Conservation (phyloP, 1,140 invertebrate genomes). For the Drosophila sturtevanti region DNA sequence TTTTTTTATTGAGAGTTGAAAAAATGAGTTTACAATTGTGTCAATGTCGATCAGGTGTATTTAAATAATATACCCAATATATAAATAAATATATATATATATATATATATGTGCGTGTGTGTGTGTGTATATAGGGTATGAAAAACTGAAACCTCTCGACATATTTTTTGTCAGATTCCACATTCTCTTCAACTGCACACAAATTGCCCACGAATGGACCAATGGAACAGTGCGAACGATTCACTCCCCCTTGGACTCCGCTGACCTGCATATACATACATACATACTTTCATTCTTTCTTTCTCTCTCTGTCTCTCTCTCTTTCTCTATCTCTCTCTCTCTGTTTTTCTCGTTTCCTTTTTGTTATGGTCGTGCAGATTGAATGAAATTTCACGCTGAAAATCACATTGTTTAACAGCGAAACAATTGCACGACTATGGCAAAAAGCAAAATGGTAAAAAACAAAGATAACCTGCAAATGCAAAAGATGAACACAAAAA, state of each 20-base stretch:
- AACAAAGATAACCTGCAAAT: slow-evolving; percentile 19
- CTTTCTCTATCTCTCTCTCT: background rate
- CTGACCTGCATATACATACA: background rate
- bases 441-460: slow-evolving; percentile 23
- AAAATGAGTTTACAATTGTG: background rate
- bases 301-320: background rate
- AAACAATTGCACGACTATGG: slow-evolving; percentile 54
- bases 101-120: too few relatives aligned
- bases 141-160: slow-evolving; percentile 26
- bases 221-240: slow-evolving; percentile 13
- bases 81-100: too few relatives aligned
- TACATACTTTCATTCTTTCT: too few relatives aligned
- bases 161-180: slow-evolving; percentile 43
- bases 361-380: slow-evolving; percentile 44
- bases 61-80: too few relatives aligned
- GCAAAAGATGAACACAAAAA: slow-evolving; percentile 26
- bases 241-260: background rate
- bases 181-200: slow-evolving; percentile 26
- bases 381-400: slow-evolving; percentile 79
- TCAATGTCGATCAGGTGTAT: background rate
- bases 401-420: slow-evolving; percentile 71
- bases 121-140: background rate
- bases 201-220: slow-evolving; percentile 52
- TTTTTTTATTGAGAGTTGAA: too few relatives aligned
- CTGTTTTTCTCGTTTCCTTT: background rate